Percentiles rank a stretch among this genome's conserved stretches.
Evolutionary conservation across 2,113 vertebrate genomes (phyloP).

Genomic region (Mastomys coucha): DNA sequence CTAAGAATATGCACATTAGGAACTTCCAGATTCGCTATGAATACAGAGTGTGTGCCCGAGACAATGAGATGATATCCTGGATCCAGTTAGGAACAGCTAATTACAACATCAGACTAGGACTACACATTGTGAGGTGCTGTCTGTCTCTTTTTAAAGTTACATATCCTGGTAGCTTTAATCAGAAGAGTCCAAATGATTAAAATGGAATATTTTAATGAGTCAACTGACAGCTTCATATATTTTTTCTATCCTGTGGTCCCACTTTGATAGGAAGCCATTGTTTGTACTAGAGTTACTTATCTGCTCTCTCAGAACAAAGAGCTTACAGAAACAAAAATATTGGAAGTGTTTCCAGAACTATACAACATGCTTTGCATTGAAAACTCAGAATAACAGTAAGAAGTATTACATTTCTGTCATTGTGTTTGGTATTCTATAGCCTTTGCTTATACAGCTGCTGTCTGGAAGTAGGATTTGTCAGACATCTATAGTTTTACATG

Average conservation of each 20-base stretch:
- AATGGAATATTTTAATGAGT: not conserved
- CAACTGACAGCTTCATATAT: not conserved
- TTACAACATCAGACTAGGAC: not conserved
- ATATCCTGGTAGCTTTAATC: not conserved
- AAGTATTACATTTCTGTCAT: not conserved
- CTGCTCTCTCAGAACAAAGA: not conserved
- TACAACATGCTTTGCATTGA: conserved; percentile 5
- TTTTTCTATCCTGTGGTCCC: not conserved
- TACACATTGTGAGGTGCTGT: not conserved
- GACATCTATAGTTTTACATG: not conserved
- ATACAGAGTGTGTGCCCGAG: fast-evolving
- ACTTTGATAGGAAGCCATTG: not conserved
- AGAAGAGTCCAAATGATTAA: not conserved
- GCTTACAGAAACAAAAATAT: conserved; percentile 30
- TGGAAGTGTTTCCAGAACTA: conserved; percentile 11
- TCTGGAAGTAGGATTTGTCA: not conserved
- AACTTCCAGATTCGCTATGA: not conserved
- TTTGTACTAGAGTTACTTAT: conserved; percentile 33
- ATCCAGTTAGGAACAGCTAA: not conserved
- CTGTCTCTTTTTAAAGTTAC: not conserved
- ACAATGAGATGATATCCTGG: not conserved
- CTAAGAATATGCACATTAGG: not conserved
- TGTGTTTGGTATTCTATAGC: not conserved
- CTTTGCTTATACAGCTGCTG: not conserved
- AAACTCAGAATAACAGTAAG: conserved; percentile 37